Evolutionary conservation across 2,797 vertebrate genomes (phyloP).

Genomic region (Carcharodon carcharias): DNA sequence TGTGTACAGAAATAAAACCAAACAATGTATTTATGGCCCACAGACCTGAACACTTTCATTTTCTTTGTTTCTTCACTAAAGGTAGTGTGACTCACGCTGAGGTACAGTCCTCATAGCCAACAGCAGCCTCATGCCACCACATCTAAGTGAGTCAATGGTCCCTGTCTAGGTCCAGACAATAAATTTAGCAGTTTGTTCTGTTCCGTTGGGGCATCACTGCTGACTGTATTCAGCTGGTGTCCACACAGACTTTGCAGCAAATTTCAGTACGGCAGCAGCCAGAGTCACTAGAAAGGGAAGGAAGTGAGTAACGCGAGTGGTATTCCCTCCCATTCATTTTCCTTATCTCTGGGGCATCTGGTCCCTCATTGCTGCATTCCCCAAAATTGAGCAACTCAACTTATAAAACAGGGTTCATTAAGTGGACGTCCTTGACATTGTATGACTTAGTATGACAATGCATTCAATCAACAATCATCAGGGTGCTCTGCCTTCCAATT

Average conservation of each 20-base stretch:
- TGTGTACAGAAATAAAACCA: conserved; percentile 13
- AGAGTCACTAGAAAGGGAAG: neutral
- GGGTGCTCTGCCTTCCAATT: neutral
- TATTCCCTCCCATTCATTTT: neutral
- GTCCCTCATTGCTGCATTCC: neutral
- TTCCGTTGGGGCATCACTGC: neutral
- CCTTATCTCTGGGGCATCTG: neutral
- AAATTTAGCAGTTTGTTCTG: neutral
- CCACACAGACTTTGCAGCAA: too few relatives aligned
- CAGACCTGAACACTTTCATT: neutral
- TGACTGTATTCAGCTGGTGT: neutral
- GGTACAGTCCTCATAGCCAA: neutral
- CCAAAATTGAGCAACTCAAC: neutral
- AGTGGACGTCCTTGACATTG: neutral
- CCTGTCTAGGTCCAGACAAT: neutral
- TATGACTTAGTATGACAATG: neutral
- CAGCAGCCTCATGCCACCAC: neutral
- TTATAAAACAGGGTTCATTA: neutral
- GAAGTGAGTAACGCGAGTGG: neutral
- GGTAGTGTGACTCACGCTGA: neutral
- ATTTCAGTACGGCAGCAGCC: neutral
- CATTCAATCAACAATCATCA: neutral
- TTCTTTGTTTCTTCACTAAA: neutral
- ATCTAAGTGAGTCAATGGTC: neutral
- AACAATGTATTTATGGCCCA: neutral